phyloP scores from a whole-genome alignment of 2,888 invertebrate species.

The Agonum fuliginosum region DNA sequence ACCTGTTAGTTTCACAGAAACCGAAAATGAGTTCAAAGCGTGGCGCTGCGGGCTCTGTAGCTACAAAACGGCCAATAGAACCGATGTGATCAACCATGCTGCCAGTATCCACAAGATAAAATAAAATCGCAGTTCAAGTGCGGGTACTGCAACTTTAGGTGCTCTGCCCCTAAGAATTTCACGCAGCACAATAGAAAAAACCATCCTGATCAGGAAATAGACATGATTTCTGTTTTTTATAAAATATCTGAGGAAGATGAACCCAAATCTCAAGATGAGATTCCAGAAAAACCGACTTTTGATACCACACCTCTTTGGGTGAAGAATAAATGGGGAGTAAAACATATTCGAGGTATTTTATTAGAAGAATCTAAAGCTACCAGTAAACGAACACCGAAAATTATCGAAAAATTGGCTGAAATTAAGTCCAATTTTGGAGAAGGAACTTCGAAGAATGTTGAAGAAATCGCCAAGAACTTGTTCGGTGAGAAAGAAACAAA shows the following conservation, averaged over 20 bases:
- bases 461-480: slow-evolving; percentile 31
- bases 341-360: slow-evolving; percentile 78
- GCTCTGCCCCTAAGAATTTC: slow-evolving; percentile 75
- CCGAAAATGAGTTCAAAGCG: slow-evolving; percentile 76
- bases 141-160: slow-evolving; percentile 78
- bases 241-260: slow-evolving; percentile 69
- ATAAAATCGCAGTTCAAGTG: slow-evolving; percentile 84
- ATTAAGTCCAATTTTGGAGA: slow-evolving; percentile 58
- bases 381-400: slow-evolving; percentile 61
- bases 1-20: slow-evolving; percentile 63
- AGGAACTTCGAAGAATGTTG: slow-evolving; percentile 57
- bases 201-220: slow-evolving; percentile 74
- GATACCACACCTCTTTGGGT: slow-evolving; percentile 80
- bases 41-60: slow-evolving; percentile 85
- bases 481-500: not conserved
- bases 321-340: slow-evolving; percentile 75
- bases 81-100: slow-evolving; percentile 79
- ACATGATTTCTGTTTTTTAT: slow-evolving; percentile 76
- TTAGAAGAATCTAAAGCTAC: slow-evolving; percentile 73
- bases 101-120: slow-evolving; percentile 76
- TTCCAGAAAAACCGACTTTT: slow-evolving; percentile 69
- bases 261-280: slow-evolving; percentile 65
- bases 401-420: slow-evolving; percentile 64
- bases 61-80: slow-evolving; percentile 76
- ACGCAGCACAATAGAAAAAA: slow-evolving; percentile 77